Evolutionary conservation across 2,113 vertebrate species (phyloP).

Genomic region (Stigmatopora argus): DNA sequence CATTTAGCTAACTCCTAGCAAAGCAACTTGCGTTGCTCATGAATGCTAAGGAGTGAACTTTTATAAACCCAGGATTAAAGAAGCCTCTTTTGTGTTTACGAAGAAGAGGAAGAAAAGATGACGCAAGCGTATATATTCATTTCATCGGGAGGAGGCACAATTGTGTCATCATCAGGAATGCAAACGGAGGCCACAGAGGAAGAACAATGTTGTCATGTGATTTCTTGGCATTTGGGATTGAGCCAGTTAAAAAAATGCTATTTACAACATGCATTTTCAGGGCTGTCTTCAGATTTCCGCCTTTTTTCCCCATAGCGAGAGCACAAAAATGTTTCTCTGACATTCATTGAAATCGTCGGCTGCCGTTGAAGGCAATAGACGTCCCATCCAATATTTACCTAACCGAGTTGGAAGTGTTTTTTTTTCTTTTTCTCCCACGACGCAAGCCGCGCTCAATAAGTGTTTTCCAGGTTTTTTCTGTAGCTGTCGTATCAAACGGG

Average conservation of each 20-base stretch:
- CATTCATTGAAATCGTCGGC: too few species aligned
- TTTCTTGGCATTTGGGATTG: not conserved
- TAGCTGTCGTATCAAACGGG: not conserved
- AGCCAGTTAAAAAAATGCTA: not conserved
- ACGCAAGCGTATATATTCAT: not conserved
- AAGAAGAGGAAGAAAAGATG: not conserved
- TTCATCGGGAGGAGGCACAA: not conserved
- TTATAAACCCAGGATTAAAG: not conserved
- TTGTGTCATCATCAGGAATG: not conserved
- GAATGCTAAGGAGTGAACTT: not conserved
- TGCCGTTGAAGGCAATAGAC: too few species aligned
- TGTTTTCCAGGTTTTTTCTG: not conserved
- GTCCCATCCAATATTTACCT: too few species aligned
- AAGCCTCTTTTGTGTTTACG: not conserved
- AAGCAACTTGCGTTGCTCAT: not conserved
- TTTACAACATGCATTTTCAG: too few species aligned
- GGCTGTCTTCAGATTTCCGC: too few species aligned
- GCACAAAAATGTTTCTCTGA: too few species aligned
- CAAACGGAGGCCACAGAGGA: not conserved
- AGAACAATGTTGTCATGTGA: not conserved
- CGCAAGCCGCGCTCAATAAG: not conserved
- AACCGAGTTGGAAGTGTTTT: too few species aligned
- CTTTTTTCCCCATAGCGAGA: too few species aligned
- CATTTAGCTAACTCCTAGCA: not conserved
- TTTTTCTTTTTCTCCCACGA: too few species aligned